These are phyloP conservation scores for Heliconius ethilla DNA, from an alignment of 2,888 invertebrate species.

Conservation along the genomic window DNA sequence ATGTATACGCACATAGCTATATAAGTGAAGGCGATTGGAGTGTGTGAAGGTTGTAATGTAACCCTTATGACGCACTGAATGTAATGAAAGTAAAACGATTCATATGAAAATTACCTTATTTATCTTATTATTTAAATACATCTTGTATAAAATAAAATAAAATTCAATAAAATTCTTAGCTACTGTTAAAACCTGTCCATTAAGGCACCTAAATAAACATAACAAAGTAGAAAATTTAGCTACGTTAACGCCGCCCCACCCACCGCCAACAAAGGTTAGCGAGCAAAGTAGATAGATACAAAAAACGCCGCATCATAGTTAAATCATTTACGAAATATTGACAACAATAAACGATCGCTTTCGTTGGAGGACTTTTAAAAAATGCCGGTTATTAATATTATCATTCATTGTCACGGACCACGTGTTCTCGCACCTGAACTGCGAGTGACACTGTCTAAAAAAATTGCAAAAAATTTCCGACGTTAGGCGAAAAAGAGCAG, in stretches of 20 bases:
- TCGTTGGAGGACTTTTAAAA: constrained; percentile 72
- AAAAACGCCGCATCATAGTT: constrained; percentile 78
- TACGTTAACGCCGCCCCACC: constrained; percentile 66
- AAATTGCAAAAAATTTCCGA: constrained; percentile 73
- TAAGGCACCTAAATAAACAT: constrained; percentile 76
- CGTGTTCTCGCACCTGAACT: constrained; percentile 80
- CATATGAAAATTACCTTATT: constrained; percentile 17
- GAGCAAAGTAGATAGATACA: constrained; percentile 62
- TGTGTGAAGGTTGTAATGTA: constrained; percentile 32
- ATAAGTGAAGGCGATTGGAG: constrained; percentile 26
- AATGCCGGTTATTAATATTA: constrained; percentile 81
- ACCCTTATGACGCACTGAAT: constrained; percentile 26
- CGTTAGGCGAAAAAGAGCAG: constrained; percentile 76
- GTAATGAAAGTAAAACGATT: constrained; percentile 28
- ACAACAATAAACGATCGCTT: constrained; percentile 76
- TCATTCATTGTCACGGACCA: constrained; percentile 78
- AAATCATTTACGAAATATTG: constrained; percentile 82
- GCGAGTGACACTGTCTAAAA: constrained; percentile 76
- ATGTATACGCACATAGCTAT: constrained; percentile 20
- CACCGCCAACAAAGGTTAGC: constrained; percentile 63
- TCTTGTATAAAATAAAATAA: constrained; percentile 34
- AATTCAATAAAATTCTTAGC: constrained; percentile 49
- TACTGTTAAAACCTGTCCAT: constrained; percentile 71
- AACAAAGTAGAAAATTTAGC: constrained; percentile 68
- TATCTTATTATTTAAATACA: constrained; percentile 29